Base-by-base conservation (phyloP, 2,888 invertebrate genomes). In the Sussaba pulchella region DNA sequence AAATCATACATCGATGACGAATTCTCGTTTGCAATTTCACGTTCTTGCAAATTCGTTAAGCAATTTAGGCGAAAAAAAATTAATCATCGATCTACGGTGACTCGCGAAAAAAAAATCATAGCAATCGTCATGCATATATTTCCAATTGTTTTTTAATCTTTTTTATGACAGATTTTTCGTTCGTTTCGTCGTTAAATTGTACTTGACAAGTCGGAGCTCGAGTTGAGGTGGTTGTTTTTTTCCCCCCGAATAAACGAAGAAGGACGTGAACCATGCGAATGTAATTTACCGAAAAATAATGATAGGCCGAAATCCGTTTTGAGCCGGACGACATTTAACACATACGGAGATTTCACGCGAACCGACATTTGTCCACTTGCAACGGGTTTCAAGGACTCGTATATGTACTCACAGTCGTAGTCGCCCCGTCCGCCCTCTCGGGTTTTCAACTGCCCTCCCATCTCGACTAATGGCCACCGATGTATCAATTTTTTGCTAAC, bases 401-500 rank as follows among this genome's bases (percentile, higher is more conserved):
- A 12, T 39, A 52, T 24, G 24, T 24, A 24, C 52, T 52, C n/a
- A 47, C 17, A 64, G 47, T 19, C 17, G 19, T 31, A 47, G 31
- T 64, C 47, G 31, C 64, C 36, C 52, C 19, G 19, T 12, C 47
- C 26, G 45, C 10, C 43, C n/a, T 6, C 41, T 3, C n/a, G 12
- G 21, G 21, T 61, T 41, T 19, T 19, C 26, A 54, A 54, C 9
- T 21, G 43, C 63, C 9, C 24, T 24, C 14, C 43, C 3, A 43
- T 63, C 47, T 50, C 47, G 50, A 31, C 66, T 50, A 66, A 66
- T 66, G 50, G 66, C 36, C n/a, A 66, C 66, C 66, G 66, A 66
- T 66, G 66, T 47, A 66, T 66, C 66, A 66, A 47, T 66, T 66
- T 66, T 66, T 66, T 66, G 66, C 47, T 14, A 61, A 21, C 41